Evolutionary conservation across 1,140 invertebrate species (phyloP).

Genomic region (Agrilus planipennis): DNA sequence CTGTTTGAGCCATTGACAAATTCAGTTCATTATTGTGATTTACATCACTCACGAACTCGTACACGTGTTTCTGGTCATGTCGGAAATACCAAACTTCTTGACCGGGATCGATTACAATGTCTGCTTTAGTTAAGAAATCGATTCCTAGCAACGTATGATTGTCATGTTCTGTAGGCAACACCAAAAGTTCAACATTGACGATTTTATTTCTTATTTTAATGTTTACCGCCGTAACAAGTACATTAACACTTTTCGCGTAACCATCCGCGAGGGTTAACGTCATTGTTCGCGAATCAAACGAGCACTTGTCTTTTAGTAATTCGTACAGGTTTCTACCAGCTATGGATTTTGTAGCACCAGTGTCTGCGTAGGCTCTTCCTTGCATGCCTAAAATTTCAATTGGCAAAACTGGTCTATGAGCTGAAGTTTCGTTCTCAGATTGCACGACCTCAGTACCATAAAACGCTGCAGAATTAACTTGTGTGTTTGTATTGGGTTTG

Average conservation of each 20-base stretch:
- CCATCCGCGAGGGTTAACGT: neutral
- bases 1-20: neutral
- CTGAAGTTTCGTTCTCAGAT: neutral
- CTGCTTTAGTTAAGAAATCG: neutral
- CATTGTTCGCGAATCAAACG: neutral
- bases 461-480: neutral
- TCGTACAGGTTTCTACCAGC: neutral
- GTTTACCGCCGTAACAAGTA: neutral
- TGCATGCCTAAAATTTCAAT: neutral
- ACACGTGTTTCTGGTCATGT: neutral
- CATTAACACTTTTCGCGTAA: neutral
- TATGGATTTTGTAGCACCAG: neutral
- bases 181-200: neutral
- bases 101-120: neutral
- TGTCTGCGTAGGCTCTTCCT: neutral
- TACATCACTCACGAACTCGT: neutral
- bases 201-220: neutral
- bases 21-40: neutral
- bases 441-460: neutral
- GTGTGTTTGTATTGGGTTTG: neutral
- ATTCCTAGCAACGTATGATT: slow-evolving; percentile 4
- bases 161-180: neutral
- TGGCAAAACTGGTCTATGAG: neutral
- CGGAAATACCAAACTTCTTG: slow-evolving; percentile 1
- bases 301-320: neutral